Conservation (phyloP, 2,113 vertebrate genomes). For the Esox niger region DNA sequence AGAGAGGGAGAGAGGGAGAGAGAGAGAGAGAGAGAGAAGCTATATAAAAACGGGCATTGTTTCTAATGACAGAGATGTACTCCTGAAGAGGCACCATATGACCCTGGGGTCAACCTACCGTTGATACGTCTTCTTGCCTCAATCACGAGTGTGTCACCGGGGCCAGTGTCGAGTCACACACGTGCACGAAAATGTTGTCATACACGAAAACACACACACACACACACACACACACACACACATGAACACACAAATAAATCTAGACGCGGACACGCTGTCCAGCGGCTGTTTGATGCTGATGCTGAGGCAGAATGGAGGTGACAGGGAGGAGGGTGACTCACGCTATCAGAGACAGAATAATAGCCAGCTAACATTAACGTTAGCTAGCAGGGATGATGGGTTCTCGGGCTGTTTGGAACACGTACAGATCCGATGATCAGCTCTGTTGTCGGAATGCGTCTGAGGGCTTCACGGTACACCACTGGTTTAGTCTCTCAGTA, state of each 20-base stretch:
- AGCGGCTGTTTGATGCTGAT: slow-evolving; percentile 46
- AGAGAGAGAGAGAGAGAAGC: background rate
- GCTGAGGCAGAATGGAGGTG: slow-evolving; percentile 46
- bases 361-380: slow-evolving; percentile 32
- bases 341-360: slow-evolving; percentile 33
- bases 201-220: slow-evolving; percentile 27
- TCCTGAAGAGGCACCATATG: background rate
- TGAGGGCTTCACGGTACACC: background rate
- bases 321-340: slow-evolving; percentile 59
- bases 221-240: slow-evolving; percentile 20
- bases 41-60: slow-evolving; percentile 16
- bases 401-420: too few relatives aligned
- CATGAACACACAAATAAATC: too few relatives aligned
- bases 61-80: slow-evolving; percentile 27
- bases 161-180: slow-evolving; percentile 35
- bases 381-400: background rate
- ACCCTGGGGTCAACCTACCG: slow-evolving; percentile 12
- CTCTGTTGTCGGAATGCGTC: background rate
- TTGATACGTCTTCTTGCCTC: slow-evolving; percentile 43
- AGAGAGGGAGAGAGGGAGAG: too few relatives aligned
- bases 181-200: background rate
- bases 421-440: too few relatives aligned
- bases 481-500: background rate
- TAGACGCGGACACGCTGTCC: too few relatives aligned
- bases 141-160: slow-evolving; percentile 6